Evolutionary conservation across 2,888 invertebrate species (phyloP), one percentile per base, ranked within the genome.

Genomic region (Parapristionchus giblindavisi): DNA sequence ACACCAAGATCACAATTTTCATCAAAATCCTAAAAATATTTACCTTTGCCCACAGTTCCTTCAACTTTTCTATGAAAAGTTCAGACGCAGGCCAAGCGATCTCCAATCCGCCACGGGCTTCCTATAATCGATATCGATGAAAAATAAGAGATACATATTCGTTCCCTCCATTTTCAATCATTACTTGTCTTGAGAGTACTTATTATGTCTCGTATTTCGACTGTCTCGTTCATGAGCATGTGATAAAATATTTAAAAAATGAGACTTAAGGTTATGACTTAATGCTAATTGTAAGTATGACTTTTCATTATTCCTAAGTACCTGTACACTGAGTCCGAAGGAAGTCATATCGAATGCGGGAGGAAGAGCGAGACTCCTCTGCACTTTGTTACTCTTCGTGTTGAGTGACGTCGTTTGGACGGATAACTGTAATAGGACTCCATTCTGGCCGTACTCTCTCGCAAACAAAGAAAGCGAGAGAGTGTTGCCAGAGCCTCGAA

Each of bases 331-430:
- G 40, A 87, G 75, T 32, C 86, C 87, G 38, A 87, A 87, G 0
- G 84, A 77, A 56, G 81, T 81, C 79, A 85, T 82, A 61, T 87
- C 84, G 68, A 87, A 87, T 0, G 85, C 87, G 1, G 87, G 87
- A 4, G 85, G 81, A 3, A 87, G 76, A 6, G 85, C 86, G n/a
- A 82, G 77, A 68, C 81, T 85, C 56, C 84, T 80, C 38, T 85
- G 80, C 8, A 84, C 76, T 56, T 85, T 85, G 43, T 81, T 83
- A 74, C 85, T 84, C 52, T 72, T 34, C n/a, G 56, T 71, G 14
- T 32, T 21, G 21, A 56, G 56, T 1, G 70, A 71, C 4, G 54
- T 71, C 3, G 70, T 71, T 14, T 71, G 70, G 14, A 71, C 56
- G 17, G 70, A 71, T 0, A 71, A 32, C 70, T 71, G 70, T 1